A percentile compares a stretch with the other conserved stretches of the same genome.
Conservation (phyloP, 2,888 invertebrate genomes). For the Choristoneura rosaceana region DNA sequence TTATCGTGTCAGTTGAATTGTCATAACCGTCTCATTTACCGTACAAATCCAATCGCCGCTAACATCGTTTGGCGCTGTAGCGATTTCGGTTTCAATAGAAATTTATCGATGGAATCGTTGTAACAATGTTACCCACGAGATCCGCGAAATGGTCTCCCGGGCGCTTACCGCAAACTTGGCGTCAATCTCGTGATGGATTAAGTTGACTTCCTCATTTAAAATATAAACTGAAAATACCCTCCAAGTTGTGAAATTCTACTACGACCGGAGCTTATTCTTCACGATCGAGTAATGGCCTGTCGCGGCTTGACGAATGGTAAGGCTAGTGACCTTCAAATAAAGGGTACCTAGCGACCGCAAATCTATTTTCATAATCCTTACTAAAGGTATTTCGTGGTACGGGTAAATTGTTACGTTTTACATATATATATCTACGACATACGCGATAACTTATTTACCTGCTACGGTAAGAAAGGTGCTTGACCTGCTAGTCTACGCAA, state of each 20-base stretch:
- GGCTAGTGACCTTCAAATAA: conserved; percentile 16
- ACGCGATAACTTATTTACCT: too few species aligned
- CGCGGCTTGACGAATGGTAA: conserved; percentile 6
- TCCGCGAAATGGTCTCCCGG: conserved; percentile 22
- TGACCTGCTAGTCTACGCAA: too few species aligned
- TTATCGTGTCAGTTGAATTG: conserved; percentile 13
- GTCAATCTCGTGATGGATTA: conserved; percentile 28
- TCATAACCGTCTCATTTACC: conserved; percentile 32
- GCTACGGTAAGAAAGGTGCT: too few species aligned
- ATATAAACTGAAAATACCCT: conserved; percentile 20
- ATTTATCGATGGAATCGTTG: conserved; percentile 34
- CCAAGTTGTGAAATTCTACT: conserved; percentile 17
- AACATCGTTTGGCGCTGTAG: conserved; percentile 30
- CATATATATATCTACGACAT: too few species aligned
- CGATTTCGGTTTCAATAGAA: conserved; percentile 38
- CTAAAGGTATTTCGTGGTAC: not conserved
- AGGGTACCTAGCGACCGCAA: not conserved
- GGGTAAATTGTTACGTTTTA: conserved; percentile 2
- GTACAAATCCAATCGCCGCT: conserved; percentile 25
- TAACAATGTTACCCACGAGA: conserved; percentile 35
- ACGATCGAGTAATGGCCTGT: conserved; percentile 13
- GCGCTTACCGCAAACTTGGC: conserved; percentile 12
- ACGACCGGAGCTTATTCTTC: not conserved
- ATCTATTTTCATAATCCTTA: conserved; percentile 15
- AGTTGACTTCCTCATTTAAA: conserved; percentile 26